Evolutionary conservation across 2,888 invertebrate genomes (phyloP).

Genomic region (Carpatolechia fugitivella): DNA sequence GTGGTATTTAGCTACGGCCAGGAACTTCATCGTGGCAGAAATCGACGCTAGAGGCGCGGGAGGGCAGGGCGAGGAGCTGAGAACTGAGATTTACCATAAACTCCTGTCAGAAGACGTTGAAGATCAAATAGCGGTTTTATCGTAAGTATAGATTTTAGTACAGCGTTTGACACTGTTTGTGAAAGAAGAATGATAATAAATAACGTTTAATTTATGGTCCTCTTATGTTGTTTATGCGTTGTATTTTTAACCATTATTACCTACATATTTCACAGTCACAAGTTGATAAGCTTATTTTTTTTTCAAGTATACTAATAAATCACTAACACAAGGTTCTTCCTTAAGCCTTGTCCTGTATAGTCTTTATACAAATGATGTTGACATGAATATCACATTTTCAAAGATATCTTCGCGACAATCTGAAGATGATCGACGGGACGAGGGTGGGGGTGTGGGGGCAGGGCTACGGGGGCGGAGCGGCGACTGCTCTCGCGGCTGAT

Average conservation of each 20-base stretch:
- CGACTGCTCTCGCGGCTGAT: conserved; percentile 88
- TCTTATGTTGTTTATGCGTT: too few species aligned
- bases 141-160: conserved; percentile 61
- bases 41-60: conserved; percentile 95
- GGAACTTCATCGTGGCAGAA: conserved; percentile 91
- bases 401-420: conserved; percentile 87
- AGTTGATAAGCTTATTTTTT: too few species aligned
- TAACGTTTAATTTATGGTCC: too few species aligned
- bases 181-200: too few species aligned
- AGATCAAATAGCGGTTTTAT: conserved; percentile 85
- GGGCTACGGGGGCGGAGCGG: conserved; percentile 93
- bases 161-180: neutral
- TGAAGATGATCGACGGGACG: conserved; percentile 89
- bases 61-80: conserved; percentile 83
- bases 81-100: conserved; percentile 86
- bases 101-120: conserved; percentile 87
- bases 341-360: too few species aligned
- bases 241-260: too few species aligned
- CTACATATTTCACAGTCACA: too few species aligned
- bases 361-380: too few species aligned
- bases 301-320: too few species aligned
- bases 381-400: neutral
- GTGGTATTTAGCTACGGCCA: conserved; percentile 89
- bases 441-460: conserved; percentile 91
- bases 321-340: too few species aligned